Conservation (phyloP, 2,888 invertebrate genomes). For the Scaptomyza reducta region DNA sequence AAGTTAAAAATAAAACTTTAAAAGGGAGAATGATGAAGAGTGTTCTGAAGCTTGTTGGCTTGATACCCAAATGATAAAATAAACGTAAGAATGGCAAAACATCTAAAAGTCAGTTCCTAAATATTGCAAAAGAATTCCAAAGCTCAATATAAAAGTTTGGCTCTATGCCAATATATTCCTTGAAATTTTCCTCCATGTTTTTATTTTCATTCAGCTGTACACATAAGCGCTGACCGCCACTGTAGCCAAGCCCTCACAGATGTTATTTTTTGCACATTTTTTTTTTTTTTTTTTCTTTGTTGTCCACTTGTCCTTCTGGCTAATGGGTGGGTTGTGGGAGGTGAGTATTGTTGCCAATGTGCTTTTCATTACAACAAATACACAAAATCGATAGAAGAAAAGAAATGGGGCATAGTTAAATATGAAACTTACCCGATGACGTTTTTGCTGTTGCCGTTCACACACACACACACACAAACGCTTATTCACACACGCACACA, state of each 20-base stretch:
- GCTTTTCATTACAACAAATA: constrained; percentile 32
- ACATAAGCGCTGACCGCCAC: constrained; percentile 17
- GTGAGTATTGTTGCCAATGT: constrained; percentile 36
- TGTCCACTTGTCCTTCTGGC: constrained; percentile 49
- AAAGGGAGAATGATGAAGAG: too few species aligned
- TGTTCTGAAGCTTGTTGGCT: too few species aligned
- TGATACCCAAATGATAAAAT: too few species aligned
- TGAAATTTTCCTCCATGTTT: too few species aligned
- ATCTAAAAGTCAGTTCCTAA: too few species aligned
- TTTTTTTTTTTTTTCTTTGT: constrained; percentile 55
- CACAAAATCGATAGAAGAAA: constrained; percentile 58
- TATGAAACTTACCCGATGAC: constrained; percentile 36
- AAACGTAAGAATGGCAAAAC: too few species aligned
- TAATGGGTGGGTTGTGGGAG: neutral
- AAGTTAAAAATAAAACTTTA: too few species aligned
- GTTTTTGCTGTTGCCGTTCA: constrained; percentile 8
- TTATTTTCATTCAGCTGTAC: neutral
- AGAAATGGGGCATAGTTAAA: constrained; percentile 6
- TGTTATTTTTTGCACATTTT: constrained; percentile 33
- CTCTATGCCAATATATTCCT: neutral
- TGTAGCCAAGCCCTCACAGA: constrained; percentile 45
- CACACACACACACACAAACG: constrained; percentile 13
- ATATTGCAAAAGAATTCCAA: too few species aligned
- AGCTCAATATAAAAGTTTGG: constrained; percentile 10
- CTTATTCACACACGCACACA: constrained; percentile 7